Evolutionary conservation across 1,140 invertebrate species (phyloP).

Genomic region (Oncopeltus fasciatus): DNA sequence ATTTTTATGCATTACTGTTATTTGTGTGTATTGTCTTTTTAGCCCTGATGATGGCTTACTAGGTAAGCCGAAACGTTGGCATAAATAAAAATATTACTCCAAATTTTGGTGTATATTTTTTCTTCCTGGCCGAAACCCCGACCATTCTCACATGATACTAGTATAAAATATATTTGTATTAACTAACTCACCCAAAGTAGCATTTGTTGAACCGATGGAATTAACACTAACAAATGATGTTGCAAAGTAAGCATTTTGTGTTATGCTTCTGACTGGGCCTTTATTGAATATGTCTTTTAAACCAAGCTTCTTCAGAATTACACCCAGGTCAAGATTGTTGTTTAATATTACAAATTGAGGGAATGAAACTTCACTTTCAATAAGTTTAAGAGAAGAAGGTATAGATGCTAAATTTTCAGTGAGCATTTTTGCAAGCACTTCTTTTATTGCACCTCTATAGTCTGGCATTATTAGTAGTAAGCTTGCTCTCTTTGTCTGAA

Average conservation of each 20-base stretch:
- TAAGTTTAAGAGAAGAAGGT: conserved; percentile 18
- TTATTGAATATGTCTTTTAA: conserved; percentile 21
- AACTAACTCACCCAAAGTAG: conserved; percentile 22
- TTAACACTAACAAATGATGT: conserved; percentile 28
- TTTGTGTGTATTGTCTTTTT: too few relatives aligned
- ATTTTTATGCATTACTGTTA: too few relatives aligned
- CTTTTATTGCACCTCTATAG: conserved; percentile 21
- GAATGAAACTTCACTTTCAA: conserved; percentile 25
- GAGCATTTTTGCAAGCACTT: conserved; percentile 22
- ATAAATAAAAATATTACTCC: too few relatives aligned
- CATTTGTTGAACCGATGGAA: conserved; percentile 24
- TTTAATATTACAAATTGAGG: conserved; percentile 27
- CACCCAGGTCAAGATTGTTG: conserved; percentile 23
- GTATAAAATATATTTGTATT: not conserved
- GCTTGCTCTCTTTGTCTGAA: conserved; percentile 23
- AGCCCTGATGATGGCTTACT: too few relatives aligned
- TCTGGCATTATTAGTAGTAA: conserved; percentile 27
- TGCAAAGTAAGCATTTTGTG: conserved; percentile 27
- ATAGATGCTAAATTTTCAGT: conserved; percentile 23
- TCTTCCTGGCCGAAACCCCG: too few relatives aligned
- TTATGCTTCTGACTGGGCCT: conserved; percentile 23
- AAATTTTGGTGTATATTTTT: too few relatives aligned
- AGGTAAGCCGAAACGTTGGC: too few relatives aligned
- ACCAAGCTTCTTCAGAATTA: conserved; percentile 24
- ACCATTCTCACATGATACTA: too few relatives aligned